Evolutionary conservation across 2,888 invertebrate species (phyloP), one percentile per base, ranked within the genome.

Genomic region (Syritta pipiens): DNA sequence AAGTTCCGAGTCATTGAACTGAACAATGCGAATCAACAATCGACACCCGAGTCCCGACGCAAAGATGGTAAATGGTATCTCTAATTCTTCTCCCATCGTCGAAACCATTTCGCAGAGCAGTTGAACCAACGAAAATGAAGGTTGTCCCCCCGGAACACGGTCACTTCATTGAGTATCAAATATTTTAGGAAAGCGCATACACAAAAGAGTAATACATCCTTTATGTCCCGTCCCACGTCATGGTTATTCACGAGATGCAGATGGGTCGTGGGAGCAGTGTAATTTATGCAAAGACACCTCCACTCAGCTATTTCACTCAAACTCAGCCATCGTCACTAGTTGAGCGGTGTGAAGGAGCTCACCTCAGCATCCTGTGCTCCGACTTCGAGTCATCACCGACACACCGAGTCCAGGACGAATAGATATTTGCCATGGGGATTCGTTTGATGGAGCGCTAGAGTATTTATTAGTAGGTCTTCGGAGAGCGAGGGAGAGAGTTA

Each of bases 381-480:
- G 4, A 17, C 37, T 37, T 7, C 9, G 9, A 63, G 62, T 63
- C 49, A 32, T 55, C 71, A 65, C 37, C 51, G 57, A n/a, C n/a
- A 62, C 51, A 59, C 59, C 65, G 71, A 53, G 51, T 14, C 49
- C 9, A 30, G 60, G 75, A 57, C 71, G 76, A 72, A 63, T 42
- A 28, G 53, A 60, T 72, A 48, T 53, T 59, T 72, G 59, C 72
- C 72, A 9, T 37, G 10, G 32, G 46, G 77, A 59, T 60, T 65
- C 17, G 26, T 37, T 48, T 72, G 53, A 65, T 53, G 42, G 59
- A 72, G 24, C 72, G 10, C 46, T 20, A 10, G 28, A 77, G 72
- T 65, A 77, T 77, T 71, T 77, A 76, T 71, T 59, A 76, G 63
- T 63, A 59, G 63, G 57, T 71, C 51, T 24, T 46, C 1, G 3